Percentiles rank a stretch among this genome's conserved stretches.
Evolutionary conservation across 2,113 vertebrate genomes (phyloP).

Genomic region (Oryzias curvinotus): DNA sequence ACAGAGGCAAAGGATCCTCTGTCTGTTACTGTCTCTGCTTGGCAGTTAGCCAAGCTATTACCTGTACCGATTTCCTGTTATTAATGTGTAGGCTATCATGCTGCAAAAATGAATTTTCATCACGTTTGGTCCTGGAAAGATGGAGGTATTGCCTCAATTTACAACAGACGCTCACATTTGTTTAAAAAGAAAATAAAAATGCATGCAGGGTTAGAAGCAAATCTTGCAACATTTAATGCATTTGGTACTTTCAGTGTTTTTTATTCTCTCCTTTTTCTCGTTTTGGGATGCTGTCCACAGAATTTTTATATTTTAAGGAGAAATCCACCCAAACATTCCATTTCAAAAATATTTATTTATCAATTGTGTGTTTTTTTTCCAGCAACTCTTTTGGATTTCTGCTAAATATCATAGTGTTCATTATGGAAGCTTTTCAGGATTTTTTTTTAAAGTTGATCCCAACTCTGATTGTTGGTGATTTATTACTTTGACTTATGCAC

Average conservation of each 20-base stretch:
- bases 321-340: slow-evolving; percentile 39
- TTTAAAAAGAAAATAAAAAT: slow-evolving; percentile 14
- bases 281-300: background rate
- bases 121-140: slow-evolving; percentile 39
- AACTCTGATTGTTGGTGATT: no score
- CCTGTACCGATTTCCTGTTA: slow-evolving; percentile 33
- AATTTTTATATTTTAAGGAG: slow-evolving; percentile 18
- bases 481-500: no score
- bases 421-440: no score
- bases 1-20: slow-evolving; percentile 17
- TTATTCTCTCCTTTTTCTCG: background rate
- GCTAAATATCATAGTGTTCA: no score
- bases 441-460: no score
- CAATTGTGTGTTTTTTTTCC: no score
- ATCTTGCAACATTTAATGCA: slow-evolving; percentile 4
- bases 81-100: slow-evolving; percentile 22
- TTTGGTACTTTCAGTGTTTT: no score
- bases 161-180: slow-evolving; percentile 7
- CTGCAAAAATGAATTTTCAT: slow-evolving; percentile 37
- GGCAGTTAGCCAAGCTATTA: slow-evolving; percentile 19
- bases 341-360: no score
- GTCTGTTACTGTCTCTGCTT: slow-evolving; percentile 23
- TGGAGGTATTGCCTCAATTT: slow-evolving; percentile 20
- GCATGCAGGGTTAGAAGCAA: slow-evolving; percentile 29
- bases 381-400: no score